Base-by-base conservation (phyloP, 2,888 invertebrate genomes). In the Eupithecia subfuscata region DNA sequence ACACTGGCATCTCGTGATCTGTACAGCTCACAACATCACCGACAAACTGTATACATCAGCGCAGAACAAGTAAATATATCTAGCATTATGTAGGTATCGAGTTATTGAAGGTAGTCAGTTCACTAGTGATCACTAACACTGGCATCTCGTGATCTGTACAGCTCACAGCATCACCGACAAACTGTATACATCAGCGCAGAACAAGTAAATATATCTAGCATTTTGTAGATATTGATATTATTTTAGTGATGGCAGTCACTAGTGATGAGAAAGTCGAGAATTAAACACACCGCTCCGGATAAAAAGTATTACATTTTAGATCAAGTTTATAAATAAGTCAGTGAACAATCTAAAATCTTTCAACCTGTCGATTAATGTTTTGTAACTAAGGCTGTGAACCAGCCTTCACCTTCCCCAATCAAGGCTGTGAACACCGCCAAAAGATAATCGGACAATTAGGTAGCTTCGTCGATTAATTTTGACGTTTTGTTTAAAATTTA, bases 111-210 rank as follows among this genome's bases (percentile, higher is more conserved):
- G 52, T 48, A 48, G 48, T 48, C 48, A 48, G 48, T 48, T 48
- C 48, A 45, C 30, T 30, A 30, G 30, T 30, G 3, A 79, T 94
- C 2, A 81, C 80, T 11, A 84, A 85, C 48, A 71, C 84, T 0
- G 82, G 84, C 0, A 84, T 93, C 37, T 94, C 95, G 0, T 82
- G 87, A 12, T 89, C 92, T 0, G 91, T 92, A 3, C 90, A 89
- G 9, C 84, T 95, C 82, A 80, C 75, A 86, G 82, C n/a, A 79
- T 79, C 9, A 74, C 86, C 0, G 93, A 93, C 67, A 93, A 91
- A 72, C 30, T 91, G 52, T 93, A 92, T 77, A 76, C 86, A 0
- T 88, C 89, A 0, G 75, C 88, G 9, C 90, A 89, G 43, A 88
- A 86, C 81, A 37, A 37, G 37, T 37, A 69, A 82, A 45, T 69